phyloP scores from a whole-genome alignment of 2,888 invertebrate species.

The Erebia aethiops region DNA sequence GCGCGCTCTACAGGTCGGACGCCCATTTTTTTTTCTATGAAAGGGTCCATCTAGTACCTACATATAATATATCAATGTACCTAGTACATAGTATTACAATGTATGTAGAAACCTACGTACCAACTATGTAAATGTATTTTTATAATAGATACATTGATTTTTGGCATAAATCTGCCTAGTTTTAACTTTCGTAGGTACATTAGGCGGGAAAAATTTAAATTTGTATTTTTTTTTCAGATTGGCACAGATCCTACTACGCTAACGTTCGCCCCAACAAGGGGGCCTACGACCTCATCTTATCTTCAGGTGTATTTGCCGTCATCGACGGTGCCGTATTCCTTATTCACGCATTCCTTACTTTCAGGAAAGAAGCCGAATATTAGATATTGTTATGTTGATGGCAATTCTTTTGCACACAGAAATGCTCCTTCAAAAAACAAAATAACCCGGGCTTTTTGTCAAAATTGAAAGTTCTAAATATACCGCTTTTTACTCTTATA shows the following conservation, averaged over 20 bases:
- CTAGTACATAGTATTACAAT: too few species aligned
- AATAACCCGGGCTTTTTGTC: neutral
- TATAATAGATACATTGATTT: too few species aligned
- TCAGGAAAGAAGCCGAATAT: constrained; percentile 80
- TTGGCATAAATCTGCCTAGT: too few species aligned
- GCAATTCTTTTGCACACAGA: constrained; percentile 11
- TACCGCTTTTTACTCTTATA: neutral
- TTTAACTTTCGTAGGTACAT: too few species aligned
- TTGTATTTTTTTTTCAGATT: constrained; percentile 59
- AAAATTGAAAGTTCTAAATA: neutral
- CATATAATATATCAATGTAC: too few species aligned
- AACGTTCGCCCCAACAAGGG: constrained; percentile 85
- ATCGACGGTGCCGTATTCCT: constrained; percentile 84
- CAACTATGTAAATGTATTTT: too few species aligned
- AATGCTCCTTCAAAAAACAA: neutral
- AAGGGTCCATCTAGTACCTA: too few species aligned
- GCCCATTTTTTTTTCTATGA: too few species aligned
- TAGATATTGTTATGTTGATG: constrained; percentile 46
- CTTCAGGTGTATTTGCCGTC: constrained; percentile 85
- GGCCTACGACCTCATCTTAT: constrained; percentile 86
- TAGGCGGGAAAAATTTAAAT: neutral
- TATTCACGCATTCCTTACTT: constrained; percentile 84
- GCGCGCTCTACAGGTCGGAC: too few species aligned
- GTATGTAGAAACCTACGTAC: too few species aligned
- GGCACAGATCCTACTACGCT: constrained; percentile 76